Evolutionary conservation across 2,888 invertebrate species (phyloP).

Genomic region (Tipula unca): DNA sequence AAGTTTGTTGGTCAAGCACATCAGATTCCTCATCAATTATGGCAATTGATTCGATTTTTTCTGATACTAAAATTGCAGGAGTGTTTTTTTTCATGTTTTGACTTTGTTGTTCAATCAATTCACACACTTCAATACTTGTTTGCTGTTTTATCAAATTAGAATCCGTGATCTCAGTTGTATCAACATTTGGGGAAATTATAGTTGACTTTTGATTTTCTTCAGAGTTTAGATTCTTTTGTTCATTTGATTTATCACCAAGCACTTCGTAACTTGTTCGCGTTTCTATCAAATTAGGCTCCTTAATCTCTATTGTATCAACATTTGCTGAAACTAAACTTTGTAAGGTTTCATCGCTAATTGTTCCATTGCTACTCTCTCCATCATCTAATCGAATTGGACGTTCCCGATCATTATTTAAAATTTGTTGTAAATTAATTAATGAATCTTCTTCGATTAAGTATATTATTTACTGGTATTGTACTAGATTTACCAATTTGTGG

Average conservation of each 20-base stretch:
- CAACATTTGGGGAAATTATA: too few relatives aligned
- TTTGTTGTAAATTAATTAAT: background rate
- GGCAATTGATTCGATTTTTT: conserved; percentile 8
- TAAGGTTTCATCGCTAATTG: background rate
- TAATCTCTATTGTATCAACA: background rate
- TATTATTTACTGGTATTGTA: background rate
- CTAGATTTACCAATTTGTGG: background rate
- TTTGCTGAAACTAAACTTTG: background rate
- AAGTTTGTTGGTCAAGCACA: too few relatives aligned
- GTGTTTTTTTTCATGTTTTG: too few relatives aligned
- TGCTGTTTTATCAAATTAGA: too few relatives aligned
- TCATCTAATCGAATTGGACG: background rate
- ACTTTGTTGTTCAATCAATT: too few relatives aligned
- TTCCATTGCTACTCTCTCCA: background rate
- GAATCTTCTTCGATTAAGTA: conserved; percentile 20
- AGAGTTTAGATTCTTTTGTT: too few relatives aligned
- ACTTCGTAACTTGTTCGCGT: background rate
- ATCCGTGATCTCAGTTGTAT: too few relatives aligned
- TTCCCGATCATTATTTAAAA: background rate
- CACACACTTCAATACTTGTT: too few relatives aligned
- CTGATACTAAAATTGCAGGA: background rate
- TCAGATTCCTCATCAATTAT: background rate
- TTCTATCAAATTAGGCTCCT: background rate
- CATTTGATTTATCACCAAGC: conserved; percentile 18
- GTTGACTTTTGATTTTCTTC: too few relatives aligned